These are phyloP conservation scores for Asbolus verrucosus DNA, from an alignment of 1,140 invertebrate species.

Conservation along the genomic window DNA sequence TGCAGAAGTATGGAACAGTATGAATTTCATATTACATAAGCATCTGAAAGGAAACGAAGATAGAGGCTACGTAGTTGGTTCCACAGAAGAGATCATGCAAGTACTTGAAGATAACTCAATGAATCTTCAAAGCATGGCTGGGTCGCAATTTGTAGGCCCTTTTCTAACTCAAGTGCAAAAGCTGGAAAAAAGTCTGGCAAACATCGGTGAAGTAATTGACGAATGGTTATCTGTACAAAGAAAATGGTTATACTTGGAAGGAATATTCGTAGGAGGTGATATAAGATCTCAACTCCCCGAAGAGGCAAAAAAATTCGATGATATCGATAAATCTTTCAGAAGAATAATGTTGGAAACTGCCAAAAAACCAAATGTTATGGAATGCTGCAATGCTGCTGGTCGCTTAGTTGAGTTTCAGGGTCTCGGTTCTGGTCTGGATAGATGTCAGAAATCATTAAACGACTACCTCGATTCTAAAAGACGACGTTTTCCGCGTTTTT, in stretches of 20 bases:
- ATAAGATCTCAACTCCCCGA: slow-evolving; percentile 87
- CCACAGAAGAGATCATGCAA: slow-evolving; percentile 84
- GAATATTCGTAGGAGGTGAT: slow-evolving; percentile 90
- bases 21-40: slow-evolving; percentile 78
- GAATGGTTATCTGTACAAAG: slow-evolving; percentile 86
- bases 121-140: slow-evolving; percentile 91
- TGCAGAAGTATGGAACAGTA: slow-evolving; percentile 77
- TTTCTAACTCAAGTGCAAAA: slow-evolving; percentile 83
- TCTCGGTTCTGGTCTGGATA: slow-evolving; percentile 82
- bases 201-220: slow-evolving; percentile 87
- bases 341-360: slow-evolving; percentile 87
- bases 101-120: slow-evolving; percentile 89
- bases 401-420: slow-evolving; percentile 80
- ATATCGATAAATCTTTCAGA: slow-evolving; percentile 84
- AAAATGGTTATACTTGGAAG: slow-evolving; percentile 92
- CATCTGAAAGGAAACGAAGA: slow-evolving; percentile 73
- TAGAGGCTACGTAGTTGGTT: slow-evolving; percentile 79
- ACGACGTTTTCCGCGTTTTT: slow-evolving; percentile 89
- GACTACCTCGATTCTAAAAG: slow-evolving; percentile 91
- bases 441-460: slow-evolving; percentile 90
- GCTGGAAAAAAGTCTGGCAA: slow-evolving; percentile 85
- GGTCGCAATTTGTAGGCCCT: slow-evolving; percentile 89
- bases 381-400: slow-evolving; percentile 79
- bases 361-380: slow-evolving; percentile 81
- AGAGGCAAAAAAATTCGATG: slow-evolving; percentile 89